These are phyloP conservation scores for Tridacna crocea DNA, from an alignment of 2,888 invertebrate species.

Conservation along the genomic window DNA sequence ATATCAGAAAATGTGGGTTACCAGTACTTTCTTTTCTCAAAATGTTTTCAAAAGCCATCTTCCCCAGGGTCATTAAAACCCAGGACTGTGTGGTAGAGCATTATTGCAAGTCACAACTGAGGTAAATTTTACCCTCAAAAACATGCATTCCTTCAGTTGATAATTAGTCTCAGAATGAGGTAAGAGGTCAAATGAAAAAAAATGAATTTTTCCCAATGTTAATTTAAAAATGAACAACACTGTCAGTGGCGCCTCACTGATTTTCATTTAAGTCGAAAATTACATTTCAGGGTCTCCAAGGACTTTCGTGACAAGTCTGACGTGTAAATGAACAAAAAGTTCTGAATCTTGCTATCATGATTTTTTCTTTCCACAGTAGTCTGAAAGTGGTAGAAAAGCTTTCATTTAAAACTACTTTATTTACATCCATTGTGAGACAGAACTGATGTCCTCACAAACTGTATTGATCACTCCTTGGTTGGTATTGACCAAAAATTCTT, in stretches of 20 bases:
- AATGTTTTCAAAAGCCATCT: neutral
- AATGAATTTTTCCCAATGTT: neutral
- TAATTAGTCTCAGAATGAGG: neutral
- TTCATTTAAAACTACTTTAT: no score
- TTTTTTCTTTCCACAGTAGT: neutral
- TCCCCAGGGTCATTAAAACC: neutral
- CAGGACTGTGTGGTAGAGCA: no score
- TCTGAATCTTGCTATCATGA: neutral
- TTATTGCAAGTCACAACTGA: no score
- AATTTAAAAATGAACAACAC: conserved; percentile 1
- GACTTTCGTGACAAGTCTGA: neutral
- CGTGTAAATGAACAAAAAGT: neutral
- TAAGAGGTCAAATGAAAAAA: neutral
- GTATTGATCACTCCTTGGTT: no score
- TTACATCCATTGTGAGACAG: no score
- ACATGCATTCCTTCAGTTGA: no score
- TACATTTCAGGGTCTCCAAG: conserved; percentile 15
- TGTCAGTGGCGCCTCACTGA: conserved; percentile 13
- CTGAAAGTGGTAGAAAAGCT: neutral
- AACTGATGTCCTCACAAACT: no score
- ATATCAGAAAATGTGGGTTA: neutral
- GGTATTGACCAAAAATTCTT: no score
- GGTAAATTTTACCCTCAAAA: no score
- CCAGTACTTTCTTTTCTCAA: neutral
- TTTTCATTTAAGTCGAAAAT: conserved; percentile 18